Evolutionary conservation across 37 sponge, comb jelly and placozoan species (phyloP), one percentile per base, ranked within the genome.

Genomic region (Spongilla lacustris): DNA sequence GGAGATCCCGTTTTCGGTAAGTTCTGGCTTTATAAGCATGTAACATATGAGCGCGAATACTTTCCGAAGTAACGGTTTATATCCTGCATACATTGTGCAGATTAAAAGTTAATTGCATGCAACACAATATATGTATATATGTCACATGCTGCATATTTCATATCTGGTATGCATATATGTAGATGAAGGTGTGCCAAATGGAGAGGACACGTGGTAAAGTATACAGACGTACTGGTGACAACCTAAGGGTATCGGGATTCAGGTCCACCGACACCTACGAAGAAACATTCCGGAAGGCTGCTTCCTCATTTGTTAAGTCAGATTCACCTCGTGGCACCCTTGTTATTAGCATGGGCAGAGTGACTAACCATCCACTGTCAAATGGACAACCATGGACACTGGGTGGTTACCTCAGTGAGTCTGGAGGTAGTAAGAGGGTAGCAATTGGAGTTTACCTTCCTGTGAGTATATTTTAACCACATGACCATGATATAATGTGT

Each of bases 381-480:
- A 58, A 58, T 58, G 58, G 58, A 17, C 14, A 72, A 72, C 73
- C 14, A 72, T 32, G 73, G 73, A 33, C 73, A 13, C 73, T 72
- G 26, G 73, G 58, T 58, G 58, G 58, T 1, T 58, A 58, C 58
- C 58, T 58, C 21, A 17, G 21, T 58, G 58, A 58, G 21, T 17
- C 11, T 58, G 58, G 19, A 58, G 58, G 58, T 58, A 58, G 58
- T 14, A 58, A 17, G 58, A 58, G 58, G 58, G 21, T 58, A 19
- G 21, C 14, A 19, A 58, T 58, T 10, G 58, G 58, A 58, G 12
- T 17, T 17, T 58, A 58, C 21, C 58, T 58, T 14, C 58, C 58
- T 14, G 58, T 58, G 58, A 58, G 58, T 58, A 58, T 58, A 14
- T 17, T n/a, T n/a, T n/a, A n/a, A n/a, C n/a, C n/a, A n/a, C n/a